Evolutionary conservation across 2,888 invertebrate genomes (phyloP).

Genomic region (Augochlorella aurata): DNA sequence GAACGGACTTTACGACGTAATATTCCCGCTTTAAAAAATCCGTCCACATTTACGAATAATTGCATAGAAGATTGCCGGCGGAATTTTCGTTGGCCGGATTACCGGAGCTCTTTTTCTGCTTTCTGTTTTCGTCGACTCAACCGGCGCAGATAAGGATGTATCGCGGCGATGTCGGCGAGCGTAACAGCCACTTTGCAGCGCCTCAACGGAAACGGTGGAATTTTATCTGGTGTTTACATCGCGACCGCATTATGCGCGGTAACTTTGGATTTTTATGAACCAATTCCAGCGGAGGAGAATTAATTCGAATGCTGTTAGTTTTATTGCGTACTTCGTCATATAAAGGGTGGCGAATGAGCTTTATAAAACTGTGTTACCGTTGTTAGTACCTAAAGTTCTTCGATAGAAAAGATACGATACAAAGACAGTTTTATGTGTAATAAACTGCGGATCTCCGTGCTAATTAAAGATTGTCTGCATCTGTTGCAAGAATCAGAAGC

Average conservation of each 20-base stretch:
- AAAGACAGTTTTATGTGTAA: no score
- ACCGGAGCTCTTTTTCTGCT: background rate
- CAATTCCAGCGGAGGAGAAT: background rate
- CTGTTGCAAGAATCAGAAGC: no score
- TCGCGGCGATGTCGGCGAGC: background rate
- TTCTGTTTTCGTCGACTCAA: background rate
- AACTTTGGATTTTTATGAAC: background rate
- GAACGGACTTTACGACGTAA: constrained; percentile 9
- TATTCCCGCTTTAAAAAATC: constrained; percentile 29
- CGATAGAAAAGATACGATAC: no score
- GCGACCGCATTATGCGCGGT: background rate
- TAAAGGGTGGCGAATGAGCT: background rate
- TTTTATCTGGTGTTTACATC: background rate
- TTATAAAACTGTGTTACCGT: no score
- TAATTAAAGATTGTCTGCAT: no score
- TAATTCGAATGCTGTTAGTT: background rate
- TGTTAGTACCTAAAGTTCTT: no score
- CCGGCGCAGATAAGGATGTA: background rate
- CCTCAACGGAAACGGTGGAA: background rate
- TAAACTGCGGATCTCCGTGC: no score
- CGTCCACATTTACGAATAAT: constrained; percentile 33
- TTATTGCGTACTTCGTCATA: background rate
- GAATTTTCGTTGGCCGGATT: constrained; percentile 7
- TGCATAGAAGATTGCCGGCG: constrained; percentile 17
- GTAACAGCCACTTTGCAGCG: background rate